Conservation (phyloP, 2,797 vertebrate genomes). For the Notolabrus celidotus region DNA sequence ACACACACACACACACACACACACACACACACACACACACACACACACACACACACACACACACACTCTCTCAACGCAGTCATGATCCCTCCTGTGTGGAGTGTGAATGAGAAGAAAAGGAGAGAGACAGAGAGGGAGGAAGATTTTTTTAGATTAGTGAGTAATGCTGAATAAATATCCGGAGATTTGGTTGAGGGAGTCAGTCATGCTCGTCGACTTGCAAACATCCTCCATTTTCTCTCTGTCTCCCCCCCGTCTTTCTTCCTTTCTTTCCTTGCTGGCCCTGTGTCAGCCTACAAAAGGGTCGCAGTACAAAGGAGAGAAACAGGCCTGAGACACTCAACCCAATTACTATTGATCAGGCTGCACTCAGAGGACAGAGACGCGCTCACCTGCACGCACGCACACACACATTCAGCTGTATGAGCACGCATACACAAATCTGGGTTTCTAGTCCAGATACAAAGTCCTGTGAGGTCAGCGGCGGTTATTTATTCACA, state of each 20-base stretch:
- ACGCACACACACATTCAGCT: background rate
- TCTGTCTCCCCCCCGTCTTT: slow-evolving; percentile 42
- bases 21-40: slow-evolving; percentile 5
- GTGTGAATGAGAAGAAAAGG: slow-evolving; percentile 53
- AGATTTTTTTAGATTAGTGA: slow-evolving; percentile 79
- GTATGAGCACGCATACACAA: background rate
- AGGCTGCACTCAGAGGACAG: slow-evolving; percentile 69
- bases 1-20: slow-evolving; percentile 8
- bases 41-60: slow-evolving; percentile 9
- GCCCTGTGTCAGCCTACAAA: slow-evolving; percentile 71
- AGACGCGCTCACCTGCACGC: slow-evolving; percentile 57
- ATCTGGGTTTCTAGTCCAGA: slow-evolving; percentile 17
- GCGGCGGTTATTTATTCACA: slow-evolving; percentile 35
- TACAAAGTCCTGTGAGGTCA: slow-evolving; percentile 55
- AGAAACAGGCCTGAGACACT: slow-evolving; percentile 77
- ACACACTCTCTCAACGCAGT: slow-evolving; percentile 5
- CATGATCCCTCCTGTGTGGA: slow-evolving; percentile 37
- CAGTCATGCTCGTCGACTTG: slow-evolving; percentile 83
- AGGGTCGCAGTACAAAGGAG: slow-evolving; percentile 72
- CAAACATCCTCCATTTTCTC: slow-evolving; percentile 85
- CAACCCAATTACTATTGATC: slow-evolving; percentile 87
- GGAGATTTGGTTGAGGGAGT: slow-evolving; percentile 81
- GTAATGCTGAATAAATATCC: slow-evolving; percentile 86
- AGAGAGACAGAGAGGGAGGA: slow-evolving; percentile 49
- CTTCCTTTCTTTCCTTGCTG: slow-evolving; percentile 55